Conservation (phyloP, 1,140 invertebrate species). For the Chlorops oryzae region DNA sequence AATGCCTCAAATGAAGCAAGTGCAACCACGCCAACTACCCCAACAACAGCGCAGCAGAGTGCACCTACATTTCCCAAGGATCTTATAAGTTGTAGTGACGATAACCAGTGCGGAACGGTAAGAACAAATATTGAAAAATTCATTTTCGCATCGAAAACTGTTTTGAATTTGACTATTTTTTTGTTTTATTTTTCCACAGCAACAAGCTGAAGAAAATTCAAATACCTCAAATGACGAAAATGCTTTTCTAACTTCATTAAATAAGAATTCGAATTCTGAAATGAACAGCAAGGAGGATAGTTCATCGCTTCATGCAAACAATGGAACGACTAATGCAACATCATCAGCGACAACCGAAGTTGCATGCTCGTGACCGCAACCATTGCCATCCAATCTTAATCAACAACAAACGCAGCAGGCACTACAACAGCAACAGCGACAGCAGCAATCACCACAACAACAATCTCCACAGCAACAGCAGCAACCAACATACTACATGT, state of each 20-base stretch:
- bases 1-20: constrained; percentile 36
- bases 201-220: no score
- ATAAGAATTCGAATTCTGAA: no score
- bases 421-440: constrained; percentile 9
- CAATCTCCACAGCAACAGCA: constrained; percentile 7
- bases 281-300: no score
- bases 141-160: no score
- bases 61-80: constrained; percentile 36
- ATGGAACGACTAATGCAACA: constrained; percentile 6
- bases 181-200: no score
- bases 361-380: constrained; percentile 41
- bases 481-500: constrained; percentile 11
- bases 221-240: no score
- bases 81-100: no score
- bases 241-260: no score
- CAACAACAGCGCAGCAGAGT: constrained; percentile 34
- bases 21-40: constrained; percentile 23
- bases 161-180: no score
- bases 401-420: constrained; percentile 23
- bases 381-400: constrained; percentile 3
- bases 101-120: no score
- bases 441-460: constrained; percentile 2
- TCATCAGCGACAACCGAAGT: constrained; percentile 32
- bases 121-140: no score
- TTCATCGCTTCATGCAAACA: no score